A percentile compares a stretch with the other conserved stretches of the same genome.
These are phyloP conservation scores for Acromyrmex charruanus DNA, from an alignment of 1,140 invertebrate genomes.

Conservation along the genomic window DNA sequence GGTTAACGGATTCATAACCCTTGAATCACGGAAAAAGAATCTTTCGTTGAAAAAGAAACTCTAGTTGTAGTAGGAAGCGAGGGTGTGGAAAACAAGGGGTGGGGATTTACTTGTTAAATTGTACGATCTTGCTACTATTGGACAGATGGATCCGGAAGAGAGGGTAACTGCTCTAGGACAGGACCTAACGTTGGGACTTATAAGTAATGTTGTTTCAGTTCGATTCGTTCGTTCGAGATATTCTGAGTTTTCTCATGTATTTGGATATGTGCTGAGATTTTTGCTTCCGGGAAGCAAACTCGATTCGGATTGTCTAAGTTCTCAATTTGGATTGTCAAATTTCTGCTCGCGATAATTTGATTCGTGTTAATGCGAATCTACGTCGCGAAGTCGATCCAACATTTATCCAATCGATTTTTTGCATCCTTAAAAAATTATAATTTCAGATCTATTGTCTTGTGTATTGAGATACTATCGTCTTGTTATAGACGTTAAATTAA, in stretches of 20 bases:
- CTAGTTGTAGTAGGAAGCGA: no score
- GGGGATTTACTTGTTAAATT: no score
- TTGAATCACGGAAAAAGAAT: no score
- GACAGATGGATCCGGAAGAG: neutral
- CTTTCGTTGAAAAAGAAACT: neutral
- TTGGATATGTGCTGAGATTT: neutral
- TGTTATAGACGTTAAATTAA: neutral
- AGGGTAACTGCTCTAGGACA: neutral
- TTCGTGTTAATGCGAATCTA: neutral
- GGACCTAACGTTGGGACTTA: no score
- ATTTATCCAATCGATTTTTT: neutral
- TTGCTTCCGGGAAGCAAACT: neutral
- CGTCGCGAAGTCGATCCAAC: neutral
- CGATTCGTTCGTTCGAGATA: neutral
- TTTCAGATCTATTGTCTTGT: neutral
- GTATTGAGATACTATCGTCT: neutral
- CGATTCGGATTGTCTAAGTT: neutral
- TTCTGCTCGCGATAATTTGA: neutral
- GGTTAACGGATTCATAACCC: neutral
- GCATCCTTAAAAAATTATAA: neutral
- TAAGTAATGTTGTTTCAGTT: neutral
- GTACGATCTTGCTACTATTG: neutral
- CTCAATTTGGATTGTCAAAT: no score
- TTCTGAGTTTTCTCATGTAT: neutral
- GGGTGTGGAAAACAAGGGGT: no score